A percentile compares a stretch with the other conserved stretches of the same genome.
Evolutionary conservation across 35 echinoderm and acorn worm genomes (phyloP).

Genomic region (Ptychodera flava): DNA sequence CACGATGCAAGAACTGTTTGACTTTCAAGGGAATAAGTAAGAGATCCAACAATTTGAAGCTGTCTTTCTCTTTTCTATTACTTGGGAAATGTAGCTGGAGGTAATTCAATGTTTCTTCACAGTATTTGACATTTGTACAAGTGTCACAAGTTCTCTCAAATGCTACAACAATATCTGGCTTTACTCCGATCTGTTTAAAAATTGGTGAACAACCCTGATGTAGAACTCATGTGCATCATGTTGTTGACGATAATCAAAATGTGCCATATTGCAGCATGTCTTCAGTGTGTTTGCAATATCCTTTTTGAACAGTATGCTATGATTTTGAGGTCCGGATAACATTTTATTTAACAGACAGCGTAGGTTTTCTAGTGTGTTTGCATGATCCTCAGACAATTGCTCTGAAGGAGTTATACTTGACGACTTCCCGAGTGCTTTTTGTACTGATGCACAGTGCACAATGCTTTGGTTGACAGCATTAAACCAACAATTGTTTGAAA

Average conservation of each 20-base stretch:
- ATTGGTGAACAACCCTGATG: neutral
- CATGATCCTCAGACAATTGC: neutral
- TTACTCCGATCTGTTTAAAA: neutral
- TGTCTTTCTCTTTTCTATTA: neutral
- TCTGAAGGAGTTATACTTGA: neutral
- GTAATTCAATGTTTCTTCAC: neutral
- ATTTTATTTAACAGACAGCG: neutral
- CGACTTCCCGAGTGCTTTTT: neutral
- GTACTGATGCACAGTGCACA: neutral
- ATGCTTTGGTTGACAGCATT: conserved; percentile 23
- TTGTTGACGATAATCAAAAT: neutral
- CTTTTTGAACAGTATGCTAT: neutral
- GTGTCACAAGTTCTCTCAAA: neutral
- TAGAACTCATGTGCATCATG: neutral
- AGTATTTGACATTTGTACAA: neutral
- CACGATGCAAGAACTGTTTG: neutral
- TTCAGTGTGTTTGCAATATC: neutral
- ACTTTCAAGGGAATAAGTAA: neutral
- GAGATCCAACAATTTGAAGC: neutral
- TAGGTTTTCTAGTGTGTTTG: neutral
- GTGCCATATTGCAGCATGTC: neutral
- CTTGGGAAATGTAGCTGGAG: neutral
- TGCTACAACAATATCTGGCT: neutral
- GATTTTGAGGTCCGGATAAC: neutral
- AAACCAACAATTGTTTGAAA: conserved; percentile 26